Conservation (phyloP, 2,113 vertebrate genomes). For the Dipodomys stephensi region DNA sequence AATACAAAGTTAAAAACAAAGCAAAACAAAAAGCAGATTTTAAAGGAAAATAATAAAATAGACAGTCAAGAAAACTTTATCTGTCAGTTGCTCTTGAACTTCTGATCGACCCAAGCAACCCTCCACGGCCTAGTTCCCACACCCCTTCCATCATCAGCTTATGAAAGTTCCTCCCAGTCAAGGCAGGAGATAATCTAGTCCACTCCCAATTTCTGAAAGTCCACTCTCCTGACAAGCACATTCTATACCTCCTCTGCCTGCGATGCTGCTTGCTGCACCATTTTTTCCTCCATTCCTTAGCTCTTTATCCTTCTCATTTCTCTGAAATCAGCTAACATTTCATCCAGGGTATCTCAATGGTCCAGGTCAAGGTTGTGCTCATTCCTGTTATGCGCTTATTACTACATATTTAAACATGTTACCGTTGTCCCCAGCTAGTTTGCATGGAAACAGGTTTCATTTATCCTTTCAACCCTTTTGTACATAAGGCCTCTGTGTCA, state of each 20-base stretch:
- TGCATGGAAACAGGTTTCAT: not conserved
- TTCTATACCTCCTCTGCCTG: not conserved
- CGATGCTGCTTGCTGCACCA: fast-evolving
- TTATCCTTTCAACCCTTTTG: not conserved
- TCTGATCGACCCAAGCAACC: not conserved
- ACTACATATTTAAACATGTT: fast-evolving
- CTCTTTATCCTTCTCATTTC: not conserved
- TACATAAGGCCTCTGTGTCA: fast-evolving
- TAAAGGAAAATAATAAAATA: not conserved
- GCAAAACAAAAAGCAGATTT: not conserved
- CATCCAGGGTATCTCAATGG: not conserved
- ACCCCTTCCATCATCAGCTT: too few relatives aligned
- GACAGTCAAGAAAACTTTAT: not conserved
- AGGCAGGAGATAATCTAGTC: not conserved
- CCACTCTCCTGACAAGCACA: not conserved
- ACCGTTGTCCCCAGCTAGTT: not conserved
- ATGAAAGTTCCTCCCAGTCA: not conserved
- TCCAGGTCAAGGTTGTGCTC: too few relatives aligned
- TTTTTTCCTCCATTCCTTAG: not conserved
- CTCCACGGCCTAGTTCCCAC: fast-evolving
- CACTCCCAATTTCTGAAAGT: not conserved
- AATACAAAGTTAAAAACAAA: too few relatives aligned
- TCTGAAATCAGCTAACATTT: not conserved
- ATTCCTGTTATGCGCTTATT: not conserved
- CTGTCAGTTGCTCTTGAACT: not conserved